Conservation (phyloP, 1,140 invertebrate genomes). For the Berghia stephanieae region DNA sequence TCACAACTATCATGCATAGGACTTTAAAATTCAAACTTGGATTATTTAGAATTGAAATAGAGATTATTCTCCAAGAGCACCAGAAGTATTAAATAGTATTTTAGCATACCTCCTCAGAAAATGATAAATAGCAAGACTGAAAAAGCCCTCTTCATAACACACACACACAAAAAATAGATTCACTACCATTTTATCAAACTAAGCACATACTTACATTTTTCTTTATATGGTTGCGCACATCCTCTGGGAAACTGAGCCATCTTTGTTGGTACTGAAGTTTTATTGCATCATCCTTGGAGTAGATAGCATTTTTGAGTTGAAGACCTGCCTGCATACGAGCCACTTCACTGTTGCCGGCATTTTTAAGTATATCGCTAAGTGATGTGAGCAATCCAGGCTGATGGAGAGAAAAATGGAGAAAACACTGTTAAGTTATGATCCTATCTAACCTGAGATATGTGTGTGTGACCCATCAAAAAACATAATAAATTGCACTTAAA, state of each 20-base stretch:
- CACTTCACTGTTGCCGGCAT: constrained; percentile 88
- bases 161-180: neutral
- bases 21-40: no score
- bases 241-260: constrained; percentile 89
- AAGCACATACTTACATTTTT: constrained; percentile 82
- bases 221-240: constrained; percentile 89
- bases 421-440: neutral
- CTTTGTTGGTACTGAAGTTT: constrained; percentile 87
- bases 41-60: no score
- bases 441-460: neutral
- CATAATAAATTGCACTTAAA: no score
- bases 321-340: constrained; percentile 97
- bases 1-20: no score
- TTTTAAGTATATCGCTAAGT: constrained; percentile 90
- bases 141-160: no score
- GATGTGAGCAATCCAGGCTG: constrained; percentile 92
- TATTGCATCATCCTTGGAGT: constrained; percentile 90
- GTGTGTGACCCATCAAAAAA: no score
- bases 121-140: neutral
- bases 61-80: no score
- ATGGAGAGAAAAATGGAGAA: neutral
- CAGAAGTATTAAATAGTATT: neutral
- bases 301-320: constrained; percentile 98
- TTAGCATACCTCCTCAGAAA: neutral
- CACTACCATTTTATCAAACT: neutral